phyloP scores from a whole-genome alignment of 1,140 invertebrate genomes.

The Heliconius eleuchia region DNA sequence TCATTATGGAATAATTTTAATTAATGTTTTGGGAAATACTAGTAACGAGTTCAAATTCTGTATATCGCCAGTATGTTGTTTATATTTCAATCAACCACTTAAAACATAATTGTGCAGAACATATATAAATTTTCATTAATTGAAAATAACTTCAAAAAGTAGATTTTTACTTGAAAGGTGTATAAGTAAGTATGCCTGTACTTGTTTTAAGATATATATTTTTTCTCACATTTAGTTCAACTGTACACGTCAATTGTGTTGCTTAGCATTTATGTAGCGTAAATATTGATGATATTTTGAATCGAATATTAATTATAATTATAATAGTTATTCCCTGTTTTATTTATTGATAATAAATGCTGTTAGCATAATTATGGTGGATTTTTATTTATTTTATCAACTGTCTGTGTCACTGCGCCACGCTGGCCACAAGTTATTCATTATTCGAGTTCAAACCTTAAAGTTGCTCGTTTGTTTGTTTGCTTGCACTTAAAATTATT shows the following conservation, averaged over 20 bases:
- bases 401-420: no score
- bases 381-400: slow-evolving; percentile 12
- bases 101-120: no score
- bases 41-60: no score
- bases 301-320: slow-evolving; percentile 36
- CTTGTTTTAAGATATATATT: background rate
- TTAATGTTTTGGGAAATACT: no score
- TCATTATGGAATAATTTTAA: background rate
- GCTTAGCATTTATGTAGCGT: slow-evolving; percentile 33
- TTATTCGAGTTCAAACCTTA: no score
- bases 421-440: no score
- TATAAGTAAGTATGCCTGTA: background rate
- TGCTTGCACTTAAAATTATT: no score
- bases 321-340: slow-evolving; percentile 35
- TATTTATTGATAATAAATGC: slow-evolving; percentile 37
- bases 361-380: slow-evolving; percentile 25
- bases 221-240: background rate
- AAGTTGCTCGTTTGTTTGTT: no score
- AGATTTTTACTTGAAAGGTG: background rate
- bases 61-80: no score
- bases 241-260: background rate
- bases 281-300: slow-evolving; percentile 18
- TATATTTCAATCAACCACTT: no score
- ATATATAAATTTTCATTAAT: no score
- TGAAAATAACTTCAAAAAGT: background rate